Evolutionary conservation across 2,797 vertebrate species (phyloP), one percentile per base, ranked within the genome.

Genomic region (Lepilemur ruficaudatus): DNA sequence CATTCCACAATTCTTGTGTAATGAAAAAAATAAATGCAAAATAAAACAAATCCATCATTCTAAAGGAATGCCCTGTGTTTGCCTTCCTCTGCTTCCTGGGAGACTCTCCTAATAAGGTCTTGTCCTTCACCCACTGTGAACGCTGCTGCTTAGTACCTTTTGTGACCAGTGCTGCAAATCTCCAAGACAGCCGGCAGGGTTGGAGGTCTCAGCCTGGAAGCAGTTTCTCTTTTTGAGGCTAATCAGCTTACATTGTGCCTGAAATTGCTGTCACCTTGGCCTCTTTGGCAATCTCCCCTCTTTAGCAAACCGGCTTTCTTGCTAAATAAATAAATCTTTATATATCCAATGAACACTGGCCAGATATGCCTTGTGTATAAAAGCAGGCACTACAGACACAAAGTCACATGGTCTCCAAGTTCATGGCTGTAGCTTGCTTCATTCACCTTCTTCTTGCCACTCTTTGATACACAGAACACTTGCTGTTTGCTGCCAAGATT

Each of bases 11-110:
- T 92, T 95, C 70, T 95, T 63, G 95, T 91, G 80, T 94, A 91
- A 95, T 95, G 63, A 92, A 83, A 96, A 84, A 97, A 87, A 79
- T 72, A 76, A 87, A 95, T 78, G 59, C 59, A 93, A 96, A 97
- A 86, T 89, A 59, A 96, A 97, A 91, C 81, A 89, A 92, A 94
- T 95, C 73, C 86, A 86, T 96, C 93, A 73, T 70, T 72, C 76
- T 95, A 84, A 96, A 97, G 76, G 96, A 97, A 95, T 95, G 94
- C 59, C 84, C 81, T 84, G 75, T 65, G 23, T 55, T 72, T 69
- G n/a, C 92, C 65, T 76, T 76, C 57, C 43, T 25, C 30, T 50
- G 61, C 86, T 94, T 92, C 84, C 93, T 90, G 84, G 80, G 76
- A 96, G 82, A 41, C 78, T 79, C 82, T 95, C 90, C 92, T 96